Percentiles rank a stretch among this genome's conserved stretches.
phyloP scores from a whole-genome alignment of 2,797 vertebrate genomes.

The Anniella stebbinsi region DNA sequence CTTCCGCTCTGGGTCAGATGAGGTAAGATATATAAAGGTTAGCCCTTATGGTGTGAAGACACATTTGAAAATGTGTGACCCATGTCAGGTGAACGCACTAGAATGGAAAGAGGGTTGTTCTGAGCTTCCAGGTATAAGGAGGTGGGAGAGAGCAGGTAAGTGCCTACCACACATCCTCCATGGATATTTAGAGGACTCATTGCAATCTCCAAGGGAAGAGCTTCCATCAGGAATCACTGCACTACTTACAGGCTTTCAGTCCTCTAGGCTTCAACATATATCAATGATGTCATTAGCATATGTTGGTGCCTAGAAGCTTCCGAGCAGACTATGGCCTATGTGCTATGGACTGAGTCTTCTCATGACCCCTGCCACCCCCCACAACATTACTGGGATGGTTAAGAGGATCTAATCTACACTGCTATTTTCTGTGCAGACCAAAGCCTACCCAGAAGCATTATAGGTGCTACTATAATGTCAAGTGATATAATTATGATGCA shows the following conservation, averaged over 20 bases:
- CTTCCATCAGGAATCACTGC: background rate
- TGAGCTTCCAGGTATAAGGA: background rate
- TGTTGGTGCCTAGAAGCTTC: background rate
- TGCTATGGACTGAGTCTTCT: background rate
- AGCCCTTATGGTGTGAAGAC: background rate
- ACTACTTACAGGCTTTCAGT: background rate
- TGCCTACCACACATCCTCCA: too few relatives aligned
- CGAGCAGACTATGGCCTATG: background rate
- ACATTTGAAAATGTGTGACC: background rate
- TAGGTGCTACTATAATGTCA: background rate
- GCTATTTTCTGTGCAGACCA: background rate
- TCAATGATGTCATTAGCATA: background rate
- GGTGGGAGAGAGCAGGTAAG: too few relatives aligned
- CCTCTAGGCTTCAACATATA: background rate
- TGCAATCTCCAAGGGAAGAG: background rate
- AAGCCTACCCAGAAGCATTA: background rate
- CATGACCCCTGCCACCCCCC: background rate
- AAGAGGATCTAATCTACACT: background rate
- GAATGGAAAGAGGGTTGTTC: background rate
- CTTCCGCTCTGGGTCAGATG: slow-evolving; percentile 93
- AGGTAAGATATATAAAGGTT: slow-evolving; percentile 81
- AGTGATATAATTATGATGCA: background rate
- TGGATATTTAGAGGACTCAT: background rate
- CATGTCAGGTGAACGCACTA: background rate
- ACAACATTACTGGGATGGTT: background rate